phyloP scores from a whole-genome alignment of 2,888 invertebrate genomes.

The Auanema sp. region DNA sequence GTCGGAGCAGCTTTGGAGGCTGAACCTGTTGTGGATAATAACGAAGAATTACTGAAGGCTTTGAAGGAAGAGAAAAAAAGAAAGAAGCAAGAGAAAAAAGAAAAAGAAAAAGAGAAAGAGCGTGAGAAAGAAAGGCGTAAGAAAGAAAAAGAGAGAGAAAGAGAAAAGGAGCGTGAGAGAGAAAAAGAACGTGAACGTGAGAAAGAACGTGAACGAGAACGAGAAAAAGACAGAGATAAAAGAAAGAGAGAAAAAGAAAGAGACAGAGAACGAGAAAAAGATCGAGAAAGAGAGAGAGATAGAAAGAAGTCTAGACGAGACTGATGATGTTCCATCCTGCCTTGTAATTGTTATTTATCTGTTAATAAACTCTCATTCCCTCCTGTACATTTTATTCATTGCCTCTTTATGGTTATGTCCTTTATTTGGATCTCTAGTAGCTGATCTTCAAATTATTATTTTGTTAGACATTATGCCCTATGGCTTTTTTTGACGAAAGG shows the following conservation, averaged over 20 bases:
- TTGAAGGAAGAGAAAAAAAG: constrained; percentile 32
- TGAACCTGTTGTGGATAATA: constrained; percentile 19
- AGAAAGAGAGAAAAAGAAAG: not conserved
- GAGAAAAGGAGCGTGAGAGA: constrained; percentile 25
- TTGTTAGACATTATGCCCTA: constrained; percentile 6
- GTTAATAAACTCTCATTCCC: not conserved
- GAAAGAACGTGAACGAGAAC: not conserved
- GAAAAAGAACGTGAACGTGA: constrained; percentile 16
- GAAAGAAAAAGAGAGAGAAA: constrained; percentile 18
- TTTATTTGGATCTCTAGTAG: not conserved
- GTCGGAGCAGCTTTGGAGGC: constrained; percentile 43
- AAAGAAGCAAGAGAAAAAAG: constrained; percentile 19
- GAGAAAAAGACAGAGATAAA: not conserved
- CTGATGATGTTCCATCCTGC: not conserved
- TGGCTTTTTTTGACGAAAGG: constrained; percentile 35
- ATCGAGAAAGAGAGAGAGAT: not conserved
- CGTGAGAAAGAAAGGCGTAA: constrained; percentile 5
- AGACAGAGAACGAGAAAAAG: not conserved
- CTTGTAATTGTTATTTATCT: constrained; percentile 2
- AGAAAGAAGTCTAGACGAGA: not conserved
- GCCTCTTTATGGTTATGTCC: not conserved
- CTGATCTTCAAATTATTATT: not conserved
- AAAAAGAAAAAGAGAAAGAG: constrained; percentile 17
- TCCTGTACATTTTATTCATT: not conserved
- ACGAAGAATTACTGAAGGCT: constrained; percentile 39